These are phyloP conservation scores for Rhopalosiphum nymphaeae DNA, from an alignment of 2,888 invertebrate species.

Conservation along the genomic window DNA sequence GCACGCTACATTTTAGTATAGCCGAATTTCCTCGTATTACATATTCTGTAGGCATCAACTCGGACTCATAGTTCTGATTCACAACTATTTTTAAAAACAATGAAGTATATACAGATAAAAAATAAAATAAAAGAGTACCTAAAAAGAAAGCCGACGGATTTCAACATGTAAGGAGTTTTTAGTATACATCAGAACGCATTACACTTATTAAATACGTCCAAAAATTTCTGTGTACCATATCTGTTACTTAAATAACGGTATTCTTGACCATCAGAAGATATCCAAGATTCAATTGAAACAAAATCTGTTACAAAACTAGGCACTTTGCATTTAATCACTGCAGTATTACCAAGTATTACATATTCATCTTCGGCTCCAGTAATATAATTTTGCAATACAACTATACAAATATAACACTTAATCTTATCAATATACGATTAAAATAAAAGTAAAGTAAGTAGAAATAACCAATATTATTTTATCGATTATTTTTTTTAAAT, in stretches of 20 bases:
- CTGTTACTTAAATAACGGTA: constrained; percentile 26
- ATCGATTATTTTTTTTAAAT: background rate
- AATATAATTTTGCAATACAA: constrained; percentile 80
- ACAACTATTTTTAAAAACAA: constrained; percentile 75
- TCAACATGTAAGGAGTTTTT: background rate
- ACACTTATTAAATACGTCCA: background rate
- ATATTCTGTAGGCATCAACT: constrained; percentile 86
- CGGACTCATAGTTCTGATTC: constrained; percentile 84
- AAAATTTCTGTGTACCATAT: constrained; percentile 43
- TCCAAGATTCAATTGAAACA: constrained; percentile 79
- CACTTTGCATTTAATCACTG: constrained; percentile 80
- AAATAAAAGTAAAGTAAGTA: background rate
- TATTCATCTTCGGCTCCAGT: constrained; percentile 82
- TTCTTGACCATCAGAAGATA: constrained; percentile 72
- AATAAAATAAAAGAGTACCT: background rate
- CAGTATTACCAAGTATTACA: constrained; percentile 81
- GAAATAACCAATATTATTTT: background rate
- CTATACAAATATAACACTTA: constrained; percentile 71
- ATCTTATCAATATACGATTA: background rate
- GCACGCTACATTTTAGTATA: constrained; percentile 89
- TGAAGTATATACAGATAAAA: background rate
- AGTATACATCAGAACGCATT: background rate
- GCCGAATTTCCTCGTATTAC: constrained; percentile 91
- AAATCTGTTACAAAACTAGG: constrained; percentile 83
- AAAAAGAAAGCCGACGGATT: background rate